These are phyloP conservation scores for Mallotus villosus DNA, from an alignment of 2,797 vertebrate genomes.

Conservation along the genomic window DNA sequence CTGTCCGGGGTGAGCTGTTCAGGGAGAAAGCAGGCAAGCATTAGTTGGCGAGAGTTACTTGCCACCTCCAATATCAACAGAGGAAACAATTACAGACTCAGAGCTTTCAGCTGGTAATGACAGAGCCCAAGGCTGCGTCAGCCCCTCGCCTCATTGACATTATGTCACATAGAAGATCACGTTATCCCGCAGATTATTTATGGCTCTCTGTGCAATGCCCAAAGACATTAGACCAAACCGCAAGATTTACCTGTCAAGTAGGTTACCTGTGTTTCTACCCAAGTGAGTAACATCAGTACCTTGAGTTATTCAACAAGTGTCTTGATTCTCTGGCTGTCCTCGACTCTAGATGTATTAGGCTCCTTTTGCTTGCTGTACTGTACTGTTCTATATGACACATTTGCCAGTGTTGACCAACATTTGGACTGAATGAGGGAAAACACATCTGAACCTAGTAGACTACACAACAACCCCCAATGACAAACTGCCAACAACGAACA, in stretches of 20 bases:
- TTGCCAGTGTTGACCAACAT: conserved; percentile 10
- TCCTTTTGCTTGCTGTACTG: not conserved
- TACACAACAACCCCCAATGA: not conserved
- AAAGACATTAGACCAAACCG: not conserved
- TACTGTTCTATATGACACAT: too few species aligned
- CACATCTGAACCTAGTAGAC: too few species aligned
- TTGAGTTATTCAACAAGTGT: conserved; percentile 56
- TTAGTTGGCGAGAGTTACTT: conserved; percentile 1
- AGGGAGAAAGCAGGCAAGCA: not conserved
- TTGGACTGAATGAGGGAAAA: not conserved
- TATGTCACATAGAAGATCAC: conserved; percentile 22
- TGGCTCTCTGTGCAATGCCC: too few species aligned
- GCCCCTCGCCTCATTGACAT: conserved; percentile 18
- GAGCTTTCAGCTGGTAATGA: not conserved
- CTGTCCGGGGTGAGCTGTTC: conserved; percentile 6
- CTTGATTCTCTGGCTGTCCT: conserved; percentile 59
- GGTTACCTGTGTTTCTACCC: not conserved
- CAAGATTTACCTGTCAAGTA: not conserved
- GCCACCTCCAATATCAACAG: not conserved
- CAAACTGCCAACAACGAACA: too few species aligned
- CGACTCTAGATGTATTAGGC: conserved; percentile 65
- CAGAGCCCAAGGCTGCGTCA: conserved; percentile 22
- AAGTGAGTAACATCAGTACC: conserved; percentile 17
- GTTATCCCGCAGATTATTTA: conserved; percentile 24
- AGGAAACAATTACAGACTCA: conserved; percentile 10